Percentiles rank a stretch among this genome's conserved stretches.
phyloP scores from a whole-genome alignment of 2,113 vertebrate species.

The Entomyzon cyanotis region DNA sequence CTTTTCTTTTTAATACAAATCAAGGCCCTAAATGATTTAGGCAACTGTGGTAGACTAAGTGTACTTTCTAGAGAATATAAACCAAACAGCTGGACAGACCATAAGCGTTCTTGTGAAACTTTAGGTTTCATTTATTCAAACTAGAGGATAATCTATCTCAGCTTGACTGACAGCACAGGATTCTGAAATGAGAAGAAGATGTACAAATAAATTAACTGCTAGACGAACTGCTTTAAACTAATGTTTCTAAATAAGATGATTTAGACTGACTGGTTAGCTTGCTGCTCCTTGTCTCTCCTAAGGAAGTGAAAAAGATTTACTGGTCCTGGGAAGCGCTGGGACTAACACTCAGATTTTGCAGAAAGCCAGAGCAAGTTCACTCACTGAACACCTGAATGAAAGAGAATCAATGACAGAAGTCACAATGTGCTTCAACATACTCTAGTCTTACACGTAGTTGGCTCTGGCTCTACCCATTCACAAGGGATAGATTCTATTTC shows the following conservation, averaged over 20 bases:
- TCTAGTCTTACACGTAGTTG: not conserved
- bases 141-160: not conserved
- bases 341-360: not conserved
- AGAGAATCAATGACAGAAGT: not conserved
- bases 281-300: not conserved
- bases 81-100: not conserved
- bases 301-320: constrained; percentile 13
- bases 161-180: not conserved
- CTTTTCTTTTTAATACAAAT: constrained; percentile 2
- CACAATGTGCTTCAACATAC: not conserved
- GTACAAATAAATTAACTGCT: not conserved
- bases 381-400: not conserved
- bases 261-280: constrained; percentile 16
- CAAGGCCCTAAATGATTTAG: not conserved
- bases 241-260: not conserved
- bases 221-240: not conserved
- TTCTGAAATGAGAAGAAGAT: constrained; percentile 24
- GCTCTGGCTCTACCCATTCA: not conserved
- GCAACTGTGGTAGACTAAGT: not conserved
- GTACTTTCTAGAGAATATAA: not conserved
- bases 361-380: constrained; percentile 5
- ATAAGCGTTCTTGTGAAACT: not conserved
- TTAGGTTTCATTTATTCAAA: not conserved
- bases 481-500: constrained; percentile 7
- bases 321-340: not conserved